Base-by-base conservation (phyloP, 2,797 vertebrate genomes). In the Dromococcyx pavoninus region DNA sequence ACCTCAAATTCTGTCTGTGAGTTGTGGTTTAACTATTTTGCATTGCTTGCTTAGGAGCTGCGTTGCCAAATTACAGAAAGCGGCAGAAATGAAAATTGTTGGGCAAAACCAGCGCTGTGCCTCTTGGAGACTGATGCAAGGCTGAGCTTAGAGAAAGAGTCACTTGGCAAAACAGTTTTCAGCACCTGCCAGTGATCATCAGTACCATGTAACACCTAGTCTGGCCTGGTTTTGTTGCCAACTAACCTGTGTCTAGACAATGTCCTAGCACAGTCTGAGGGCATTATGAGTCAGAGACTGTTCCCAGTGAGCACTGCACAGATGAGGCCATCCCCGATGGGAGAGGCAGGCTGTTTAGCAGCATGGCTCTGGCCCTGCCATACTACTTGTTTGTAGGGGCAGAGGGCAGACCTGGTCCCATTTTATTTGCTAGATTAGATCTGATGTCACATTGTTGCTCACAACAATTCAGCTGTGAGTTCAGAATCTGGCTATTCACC, bases 291-390 rank as follows among this genome's bases (percentile, higher is more conserved):
- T 32, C 41, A 33, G 71, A 73, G 37, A 2, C 37, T 21, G 24
- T 77, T 76, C 70, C 71, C 25, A 17, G 39, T 23, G 21, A 43
- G 44, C 43, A 8, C 30, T 27, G 30, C 21, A 13, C 19, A 7
- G 19, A 30, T 15, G 56, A 76, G 32, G 27, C 48, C 12, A 3
- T 66, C 6, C 57, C n/a, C 46, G 22, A 25, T 18, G 48, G 64
- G 48, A 76, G 69, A 74, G 64, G 53, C 41, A 18, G 33, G 61
- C 19, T 1, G 0, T 33, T 57, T 5, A 60, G 39, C 58, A 32
- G 46, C 35, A 1, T 23, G 12, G 61, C 53, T 46, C 41, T 39
- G 27, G 25, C 37, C 0, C 0, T 25, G 54, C 69, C 14, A 0
- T 4, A 30, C 8, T 11, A 3, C 33, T 30, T 33, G 17, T 64